phyloP scores from a whole-genome alignment of 2,888 invertebrate genomes.

The Ornithoptera alexandrae region DNA sequence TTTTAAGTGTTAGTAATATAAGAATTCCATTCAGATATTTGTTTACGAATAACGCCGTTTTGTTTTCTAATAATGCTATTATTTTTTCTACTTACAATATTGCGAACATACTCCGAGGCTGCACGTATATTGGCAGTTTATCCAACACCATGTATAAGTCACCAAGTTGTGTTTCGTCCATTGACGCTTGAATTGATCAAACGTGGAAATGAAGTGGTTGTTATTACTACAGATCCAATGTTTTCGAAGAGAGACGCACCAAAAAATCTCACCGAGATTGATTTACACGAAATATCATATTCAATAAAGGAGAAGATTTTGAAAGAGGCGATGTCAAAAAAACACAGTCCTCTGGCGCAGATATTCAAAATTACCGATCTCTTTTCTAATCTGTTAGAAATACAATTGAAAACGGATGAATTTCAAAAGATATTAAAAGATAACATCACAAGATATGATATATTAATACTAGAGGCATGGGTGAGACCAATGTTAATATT shows the following conservation, averaged over 20 bases:
- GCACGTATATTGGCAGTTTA: slow-evolving; percentile 41
- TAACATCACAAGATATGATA: slow-evolving; percentile 37
- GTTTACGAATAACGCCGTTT: neutral
- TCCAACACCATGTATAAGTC: slow-evolving; percentile 43
- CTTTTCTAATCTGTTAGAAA: slow-evolving; percentile 14
- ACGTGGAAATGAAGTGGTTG: slow-evolving; percentile 47
- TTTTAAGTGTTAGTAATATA: neutral
- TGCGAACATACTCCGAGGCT: slow-evolving; percentile 1
- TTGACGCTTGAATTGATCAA: slow-evolving; percentile 46
- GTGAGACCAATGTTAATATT: slow-evolving; percentile 36
- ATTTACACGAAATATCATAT: slow-evolving; percentile 42
- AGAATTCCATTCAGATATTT: neutral
- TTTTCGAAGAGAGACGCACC: slow-evolving; percentile 31
- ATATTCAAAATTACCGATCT: slow-evolving; percentile 22
- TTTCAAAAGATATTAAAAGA: slow-evolving; percentile 27
- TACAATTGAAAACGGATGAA: slow-evolving; percentile 14
- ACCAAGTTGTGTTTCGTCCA: slow-evolving; percentile 47
- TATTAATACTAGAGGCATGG: slow-evolving; percentile 43
- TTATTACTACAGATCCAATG: slow-evolving; percentile 39
- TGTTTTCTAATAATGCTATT: neutral
- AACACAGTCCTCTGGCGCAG: slow-evolving; percentile 16
- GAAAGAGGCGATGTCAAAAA: slow-evolving; percentile 27
- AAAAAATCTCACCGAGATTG: slow-evolving; percentile 48
- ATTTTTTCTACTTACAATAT: neutral
- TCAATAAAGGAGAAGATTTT: slow-evolving; percentile 22